A percentile compares a stretch with the other conserved stretches of the same genome.
Evolutionary conservation across 2,888 invertebrate genomes (phyloP).

Genomic region (Sarcophaga subvicina): DNA sequence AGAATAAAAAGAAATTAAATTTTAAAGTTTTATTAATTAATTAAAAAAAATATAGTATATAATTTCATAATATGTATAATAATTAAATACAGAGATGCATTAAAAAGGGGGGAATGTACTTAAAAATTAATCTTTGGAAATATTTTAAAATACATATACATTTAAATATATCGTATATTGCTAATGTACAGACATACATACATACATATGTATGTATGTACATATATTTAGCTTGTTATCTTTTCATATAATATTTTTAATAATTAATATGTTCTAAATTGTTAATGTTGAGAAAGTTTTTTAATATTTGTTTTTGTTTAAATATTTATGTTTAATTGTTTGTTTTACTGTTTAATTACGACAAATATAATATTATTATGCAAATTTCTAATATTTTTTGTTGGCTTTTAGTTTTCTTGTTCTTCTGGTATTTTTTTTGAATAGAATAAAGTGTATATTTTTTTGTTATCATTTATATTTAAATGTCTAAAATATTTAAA

Average conservation of each 20-base stretch:
- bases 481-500: slow-evolving; percentile 77
- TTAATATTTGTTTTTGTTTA: slow-evolving; percentile 67
- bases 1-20: slow-evolving; percentile 51
- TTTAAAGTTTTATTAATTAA: slow-evolving; percentile 28
- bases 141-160: slow-evolving; percentile 65
- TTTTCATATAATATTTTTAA: slow-evolving; percentile 67
- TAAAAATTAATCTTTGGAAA: slow-evolving; percentile 69
- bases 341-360: slow-evolving; percentile 74
- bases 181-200: slow-evolving; percentile 56
- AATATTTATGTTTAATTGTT: slow-evolving; percentile 71
- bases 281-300: slow-evolving; percentile 59
- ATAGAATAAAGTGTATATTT: slow-evolving; percentile 57
- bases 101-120: slow-evolving; percentile 62
- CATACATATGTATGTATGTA: slow-evolving; percentile 30
- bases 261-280: slow-evolving; percentile 70
- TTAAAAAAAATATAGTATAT: slow-evolving; percentile 29
- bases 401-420: slow-evolving; percentile 37
- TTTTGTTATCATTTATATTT: slow-evolving; percentile 36
- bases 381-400: slow-evolving; percentile 75
- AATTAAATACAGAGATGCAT: slow-evolving; percentile 43
- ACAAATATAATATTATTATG: slow-evolving; percentile 75
- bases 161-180: slow-evolving; percentile 3
- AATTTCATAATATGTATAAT: slow-evolving; percentile 21
- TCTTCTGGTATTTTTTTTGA: slow-evolving; percentile 55
- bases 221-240: slow-evolving; percentile 57